phyloP scores from a whole-genome alignment of 2,113 vertebrate species.

The Amphilophus citrinellus region DNA sequence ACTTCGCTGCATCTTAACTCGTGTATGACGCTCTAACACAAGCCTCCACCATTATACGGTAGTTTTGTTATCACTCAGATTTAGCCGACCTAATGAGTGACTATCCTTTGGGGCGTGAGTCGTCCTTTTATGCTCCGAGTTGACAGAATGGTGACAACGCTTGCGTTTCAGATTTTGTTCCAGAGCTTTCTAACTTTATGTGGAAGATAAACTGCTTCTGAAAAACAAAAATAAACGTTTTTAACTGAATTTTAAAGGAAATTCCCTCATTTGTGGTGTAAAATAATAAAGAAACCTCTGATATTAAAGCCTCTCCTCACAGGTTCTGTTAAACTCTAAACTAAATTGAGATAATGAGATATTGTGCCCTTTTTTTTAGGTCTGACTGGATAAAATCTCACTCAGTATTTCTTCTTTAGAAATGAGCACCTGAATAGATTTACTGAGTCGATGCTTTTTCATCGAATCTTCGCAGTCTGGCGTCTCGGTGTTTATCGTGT shows the following conservation, averaged over 20 bases:
- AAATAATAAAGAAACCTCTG: not conserved
- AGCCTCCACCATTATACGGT: not conserved
- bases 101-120: not conserved
- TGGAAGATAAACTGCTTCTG: not conserved
- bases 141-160: slow-evolving; percentile 26
- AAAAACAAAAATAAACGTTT: too few species aligned
- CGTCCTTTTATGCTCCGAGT: not conserved
- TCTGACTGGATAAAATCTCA: not conserved
- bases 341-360: not conserved
- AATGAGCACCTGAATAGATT: not conserved
- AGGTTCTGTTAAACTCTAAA: too few species aligned
- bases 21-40: slow-evolving; percentile 4
- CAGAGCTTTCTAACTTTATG: not conserved
- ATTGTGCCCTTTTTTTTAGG: not conserved
- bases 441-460: not conserved
- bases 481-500: not conserved
- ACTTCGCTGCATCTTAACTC: slow-evolving; percentile 21
- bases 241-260: too few species aligned
- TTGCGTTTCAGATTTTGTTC: not conserved
- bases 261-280: too few species aligned
- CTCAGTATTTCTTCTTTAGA: not conserved
- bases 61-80: not conserved
- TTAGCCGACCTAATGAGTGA: slow-evolving; percentile 3
- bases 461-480: not conserved
- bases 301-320: not conserved